Percentiles rank a stretch among this genome's conserved stretches.
Conservation (phyloP, 2,797 vertebrate species). For the Cichlasoma orientale region DNA sequence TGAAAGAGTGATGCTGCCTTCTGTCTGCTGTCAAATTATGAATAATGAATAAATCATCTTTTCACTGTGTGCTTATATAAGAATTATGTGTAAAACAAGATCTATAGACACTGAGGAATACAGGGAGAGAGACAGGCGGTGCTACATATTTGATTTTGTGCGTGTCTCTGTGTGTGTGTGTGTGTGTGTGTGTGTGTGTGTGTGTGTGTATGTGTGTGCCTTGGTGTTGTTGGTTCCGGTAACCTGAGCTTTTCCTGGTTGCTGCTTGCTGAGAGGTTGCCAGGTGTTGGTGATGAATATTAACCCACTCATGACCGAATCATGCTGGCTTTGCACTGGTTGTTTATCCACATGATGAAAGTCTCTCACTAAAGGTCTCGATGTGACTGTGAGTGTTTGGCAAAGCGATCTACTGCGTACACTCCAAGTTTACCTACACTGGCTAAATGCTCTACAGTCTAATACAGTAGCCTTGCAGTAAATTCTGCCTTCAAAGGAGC, state of each 20-base stretch:
- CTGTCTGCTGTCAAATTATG: conserved; percentile 13
- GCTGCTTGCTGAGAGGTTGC: conserved; percentile 66
- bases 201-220: conserved; percentile 20
- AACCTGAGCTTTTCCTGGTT: conserved; percentile 73
- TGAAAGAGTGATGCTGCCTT: neutral
- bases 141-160: conserved; percentile 56
- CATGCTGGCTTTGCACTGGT: conserved; percentile 31
- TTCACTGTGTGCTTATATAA: neutral
- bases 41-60: neutral
- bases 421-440: neutral
- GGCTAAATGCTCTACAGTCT: neutral
- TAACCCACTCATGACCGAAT: conserved; percentile 57
- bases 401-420: neutral
- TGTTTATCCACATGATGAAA: conserved; percentile 23
- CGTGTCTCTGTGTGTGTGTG: neutral
- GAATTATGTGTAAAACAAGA: neutral
- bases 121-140: conserved; percentile 12
- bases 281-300: conserved; percentile 74
- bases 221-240: conserved; percentile 52
- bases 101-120: conserved; percentile 20
- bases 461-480: neutral
- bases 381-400: conserved; percentile 1
- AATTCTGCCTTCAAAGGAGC: neutral
- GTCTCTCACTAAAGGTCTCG: neutral
- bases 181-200: neutral